phyloP scores from a whole-genome alignment of 1,140 invertebrate species.

The Reticulitermes speratus region DNA sequence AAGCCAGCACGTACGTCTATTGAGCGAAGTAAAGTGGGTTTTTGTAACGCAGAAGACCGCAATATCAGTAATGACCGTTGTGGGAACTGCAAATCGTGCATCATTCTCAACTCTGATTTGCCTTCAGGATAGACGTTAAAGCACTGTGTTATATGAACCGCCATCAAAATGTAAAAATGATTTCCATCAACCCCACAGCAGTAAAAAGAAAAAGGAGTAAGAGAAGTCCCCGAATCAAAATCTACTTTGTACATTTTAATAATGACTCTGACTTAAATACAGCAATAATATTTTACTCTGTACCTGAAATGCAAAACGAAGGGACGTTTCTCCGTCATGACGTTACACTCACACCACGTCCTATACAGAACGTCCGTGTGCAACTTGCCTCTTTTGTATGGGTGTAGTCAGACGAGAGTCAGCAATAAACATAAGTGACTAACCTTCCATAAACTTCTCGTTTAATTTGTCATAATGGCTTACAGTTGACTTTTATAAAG shows the following conservation, averaged over 20 bases:
- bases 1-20: too few species aligned
- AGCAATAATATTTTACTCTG: conserved; percentile 8
- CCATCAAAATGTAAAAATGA: conserved; percentile 14
- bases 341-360: too few species aligned
- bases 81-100: too few species aligned
- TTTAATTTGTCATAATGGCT: conserved; percentile 32
- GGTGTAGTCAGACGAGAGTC: background rate
- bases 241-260: conserved; percentile 5
- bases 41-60: too few species aligned
- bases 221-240: background rate
- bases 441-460: conserved; percentile 28
- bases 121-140: background rate
- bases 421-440: background rate
- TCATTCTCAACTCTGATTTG: too few species aligned
- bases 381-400: background rate
- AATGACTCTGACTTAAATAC: conserved; percentile 15
- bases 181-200: background rate
- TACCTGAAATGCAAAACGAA: background rate
- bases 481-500: conserved; percentile 26
- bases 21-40: too few species aligned
- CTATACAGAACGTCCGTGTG: background rate
- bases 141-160: background rate
- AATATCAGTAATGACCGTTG: too few species aligned
- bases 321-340: too few species aligned
- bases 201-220: background rate